phyloP scores from a whole-genome alignment of 2,113 vertebrate genomes.

The Phasianus colchicus region DNA sequence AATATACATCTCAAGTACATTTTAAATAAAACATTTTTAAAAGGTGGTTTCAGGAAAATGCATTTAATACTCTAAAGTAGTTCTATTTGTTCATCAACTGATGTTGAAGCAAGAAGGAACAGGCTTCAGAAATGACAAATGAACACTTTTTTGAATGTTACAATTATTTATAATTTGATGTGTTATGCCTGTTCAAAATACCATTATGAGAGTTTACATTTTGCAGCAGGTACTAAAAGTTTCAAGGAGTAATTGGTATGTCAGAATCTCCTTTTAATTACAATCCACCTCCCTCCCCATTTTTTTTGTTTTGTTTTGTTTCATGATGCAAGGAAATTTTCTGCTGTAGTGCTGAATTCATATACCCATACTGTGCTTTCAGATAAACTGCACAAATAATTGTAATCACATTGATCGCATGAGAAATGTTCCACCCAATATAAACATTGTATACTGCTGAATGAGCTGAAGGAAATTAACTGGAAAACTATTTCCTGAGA shows the following conservation, averaged over 20 bases:
- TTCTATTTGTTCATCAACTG: background rate
- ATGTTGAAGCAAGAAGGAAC: background rate
- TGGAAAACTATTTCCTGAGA: background rate
- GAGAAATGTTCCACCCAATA: background rate
- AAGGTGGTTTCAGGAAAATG: background rate
- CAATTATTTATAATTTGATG: background rate
- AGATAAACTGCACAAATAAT: constrained; percentile 35
- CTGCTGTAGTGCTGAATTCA: background rate
- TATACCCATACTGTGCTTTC: background rate
- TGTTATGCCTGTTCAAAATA: background rate
- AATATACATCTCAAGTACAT: background rate
- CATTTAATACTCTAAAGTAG: background rate
- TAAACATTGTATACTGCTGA: background rate
- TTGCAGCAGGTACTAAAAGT: background rate
- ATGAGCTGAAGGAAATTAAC: background rate
- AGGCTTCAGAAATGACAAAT: background rate
- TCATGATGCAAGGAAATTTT: background rate
- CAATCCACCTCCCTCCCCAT: background rate
- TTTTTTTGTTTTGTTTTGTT: background rate
- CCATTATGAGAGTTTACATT: background rate
- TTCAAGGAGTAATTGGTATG: background rate
- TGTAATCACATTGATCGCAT: background rate
- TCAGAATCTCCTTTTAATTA: background rate
- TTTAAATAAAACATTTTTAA: background rate
- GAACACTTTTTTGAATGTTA: background rate